These are phyloP conservation scores for Oceanodroma tethys DNA, from an alignment of 2,113 vertebrate genomes.

Conservation along the genomic window DNA sequence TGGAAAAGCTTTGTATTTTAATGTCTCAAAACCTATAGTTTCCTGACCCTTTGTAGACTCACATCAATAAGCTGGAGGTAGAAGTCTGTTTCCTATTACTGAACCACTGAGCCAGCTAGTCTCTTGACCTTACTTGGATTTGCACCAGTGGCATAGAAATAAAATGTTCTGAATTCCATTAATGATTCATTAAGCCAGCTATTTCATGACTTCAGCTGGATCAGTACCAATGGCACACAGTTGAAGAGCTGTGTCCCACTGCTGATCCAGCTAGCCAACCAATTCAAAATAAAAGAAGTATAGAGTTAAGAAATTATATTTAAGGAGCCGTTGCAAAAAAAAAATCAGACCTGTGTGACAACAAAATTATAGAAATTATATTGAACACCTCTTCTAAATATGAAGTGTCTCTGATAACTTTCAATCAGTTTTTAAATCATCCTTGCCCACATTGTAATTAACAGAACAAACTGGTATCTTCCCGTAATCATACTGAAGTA, in stretches of 20 bases:
- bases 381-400: not conserved
- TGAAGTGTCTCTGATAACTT: not conserved
- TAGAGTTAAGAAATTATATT: not conserved
- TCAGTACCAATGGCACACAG: not conserved
- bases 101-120: constrained; percentile 17
- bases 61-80: not conserved
- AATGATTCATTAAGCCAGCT: constrained; percentile 34
- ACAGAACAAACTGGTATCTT: not conserved
- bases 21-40: not conserved
- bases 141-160: constrained; percentile 1
- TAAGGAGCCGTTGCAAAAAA: not conserved
- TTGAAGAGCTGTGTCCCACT: not conserved
- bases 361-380: not conserved
- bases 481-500: not conserved
- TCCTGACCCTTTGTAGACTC: not conserved
- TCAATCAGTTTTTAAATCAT: not conserved
- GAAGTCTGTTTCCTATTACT: not conserved
- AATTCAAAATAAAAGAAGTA: not conserved
- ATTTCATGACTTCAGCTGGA: not conserved
- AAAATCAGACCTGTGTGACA: not conserved
- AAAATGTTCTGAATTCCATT: constrained; percentile 35
- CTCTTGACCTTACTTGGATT: constrained; percentile 27
- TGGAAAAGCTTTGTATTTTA: not conserved
- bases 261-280: not conserved
- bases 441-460: not conserved